These are phyloP conservation scores for Chiridota heheva DNA, from an alignment of 35 echinoderm and acorn worm genomes.

Conservation along the genomic window DNA sequence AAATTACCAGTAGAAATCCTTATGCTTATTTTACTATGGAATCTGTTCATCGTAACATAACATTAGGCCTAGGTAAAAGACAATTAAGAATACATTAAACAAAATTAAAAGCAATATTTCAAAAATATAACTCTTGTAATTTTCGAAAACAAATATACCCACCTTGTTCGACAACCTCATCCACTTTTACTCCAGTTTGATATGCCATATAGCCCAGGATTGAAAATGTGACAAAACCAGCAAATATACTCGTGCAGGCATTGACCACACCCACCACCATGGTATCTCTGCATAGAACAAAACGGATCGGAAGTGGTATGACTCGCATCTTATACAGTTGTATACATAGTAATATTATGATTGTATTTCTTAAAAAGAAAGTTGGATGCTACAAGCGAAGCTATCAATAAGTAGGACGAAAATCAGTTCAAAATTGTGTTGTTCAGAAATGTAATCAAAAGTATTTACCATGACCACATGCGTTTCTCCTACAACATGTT, in stretches of 20 bases:
- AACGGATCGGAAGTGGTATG: background rate
- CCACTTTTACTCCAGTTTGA: conserved; percentile 13
- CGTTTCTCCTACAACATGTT: too few relatives aligned
- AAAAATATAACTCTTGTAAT: background rate
- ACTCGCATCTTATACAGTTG: background rate
- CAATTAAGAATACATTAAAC: background rate
- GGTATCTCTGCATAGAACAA: conserved; percentile 33
- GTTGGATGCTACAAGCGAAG: background rate
- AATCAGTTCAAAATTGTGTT: too few relatives aligned
- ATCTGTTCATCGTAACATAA: background rate
- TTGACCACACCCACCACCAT: conserved; percentile 48
- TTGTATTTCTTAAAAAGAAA: background rate
- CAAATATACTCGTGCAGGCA: conserved; percentile 53
- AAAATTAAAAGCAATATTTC: background rate
- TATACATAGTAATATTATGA: background rate
- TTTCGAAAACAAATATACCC: too few relatives aligned
- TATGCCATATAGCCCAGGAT: conserved; percentile 63
- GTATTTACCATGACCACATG: too few relatives aligned
- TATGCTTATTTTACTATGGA: background rate
- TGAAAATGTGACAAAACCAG: conserved; percentile 59
- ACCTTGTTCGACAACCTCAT: conserved; percentile 51
- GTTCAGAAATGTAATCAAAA: too few relatives aligned
- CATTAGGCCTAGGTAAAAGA: background rate
- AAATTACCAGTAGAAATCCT: too few relatives aligned
- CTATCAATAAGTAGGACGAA: background rate